Percentiles rank a stretch among this genome's conserved stretches.
Evolutionary conservation across 2,797 vertebrate species (phyloP).

Genomic region (Fringilla coelebs): DNA sequence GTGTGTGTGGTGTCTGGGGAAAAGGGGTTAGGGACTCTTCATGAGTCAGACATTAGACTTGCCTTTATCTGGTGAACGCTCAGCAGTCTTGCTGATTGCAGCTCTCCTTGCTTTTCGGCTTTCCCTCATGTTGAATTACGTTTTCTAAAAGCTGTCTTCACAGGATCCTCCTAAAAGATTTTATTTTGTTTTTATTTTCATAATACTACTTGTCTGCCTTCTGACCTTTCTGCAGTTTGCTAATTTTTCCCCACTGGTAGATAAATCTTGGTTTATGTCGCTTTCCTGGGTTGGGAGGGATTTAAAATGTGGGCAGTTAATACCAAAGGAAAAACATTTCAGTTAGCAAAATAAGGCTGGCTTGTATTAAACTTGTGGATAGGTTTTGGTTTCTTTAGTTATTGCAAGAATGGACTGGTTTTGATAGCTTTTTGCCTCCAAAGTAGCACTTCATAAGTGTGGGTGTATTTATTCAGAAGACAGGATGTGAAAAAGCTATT

Average conservation of each 20-base stretch:
- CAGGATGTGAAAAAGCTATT: not conserved
- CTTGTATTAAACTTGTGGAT: not conserved
- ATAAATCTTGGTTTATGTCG: not conserved
- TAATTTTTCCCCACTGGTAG: not conserved
- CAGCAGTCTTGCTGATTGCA: not conserved
- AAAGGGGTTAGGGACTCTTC: not conserved
- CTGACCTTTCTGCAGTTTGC: not conserved
- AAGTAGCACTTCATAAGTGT: not conserved
- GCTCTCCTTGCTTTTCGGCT: not conserved
- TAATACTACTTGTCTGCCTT: not conserved
- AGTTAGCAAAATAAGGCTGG: not conserved
- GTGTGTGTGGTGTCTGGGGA: not conserved
- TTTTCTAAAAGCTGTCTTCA: not conserved
- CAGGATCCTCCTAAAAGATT: not conserved
- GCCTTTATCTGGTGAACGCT: not conserved
- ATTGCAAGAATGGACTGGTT: not conserved
- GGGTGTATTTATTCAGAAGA: not conserved
- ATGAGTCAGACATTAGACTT: constrained; percentile 2
- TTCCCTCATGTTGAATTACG: not conserved
- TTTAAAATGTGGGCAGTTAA: not conserved
- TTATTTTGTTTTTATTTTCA: not conserved
- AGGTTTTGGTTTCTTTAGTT: not conserved
- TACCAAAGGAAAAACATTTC: not conserved
- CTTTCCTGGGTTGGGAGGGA: not conserved
- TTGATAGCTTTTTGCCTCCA: not conserved